Evolutionary conservation across 2,888 invertebrate genomes (phyloP), one percentile per base, ranked within the genome.

Genomic region (Caenorhabditis sp.): DNA sequence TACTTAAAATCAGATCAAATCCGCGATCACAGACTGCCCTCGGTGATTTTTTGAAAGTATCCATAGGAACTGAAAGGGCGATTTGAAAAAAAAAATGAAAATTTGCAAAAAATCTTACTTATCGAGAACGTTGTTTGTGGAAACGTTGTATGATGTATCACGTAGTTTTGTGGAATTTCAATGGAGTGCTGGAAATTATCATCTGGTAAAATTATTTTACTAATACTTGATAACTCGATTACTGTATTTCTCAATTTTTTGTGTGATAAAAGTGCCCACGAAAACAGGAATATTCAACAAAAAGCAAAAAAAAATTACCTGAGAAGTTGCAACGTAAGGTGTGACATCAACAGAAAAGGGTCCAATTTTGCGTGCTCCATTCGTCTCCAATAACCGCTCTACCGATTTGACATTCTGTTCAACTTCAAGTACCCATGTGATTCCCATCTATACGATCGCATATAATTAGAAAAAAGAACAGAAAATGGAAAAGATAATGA

Each of bases 121-220:
- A 85, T 81, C 4, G 81, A 80, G 64, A 82, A 83, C 1, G 84
- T 78, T 12, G 79, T 78, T 59, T 86, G 82, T 17, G 86, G 86
- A 60, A 65, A 84, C 23, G 83, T 76, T 1, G 81, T 79, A 62
- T 86, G 86, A 63, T 86, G 86, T 17, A 80, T 72, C 24, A 80
- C 75, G 53, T 68, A 69, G 21, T 51, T 64, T 19, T 43, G 43
- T 8, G 60, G 26, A 27, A 60, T 60, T n/a, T 60, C 60, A 8
- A 27, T 24, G 6, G 17, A 37, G 24, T 50, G 60, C 50, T 60
- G 43, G 37, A 59, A n/a, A n/a, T n/a, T n/a, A n/a, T n/a, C n/a
- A n/a, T n/a, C n/a, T n/a, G n/a, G n/a, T n/a, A n/a, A n/a, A n/a
- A n/a, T n/a, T n/a, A n/a, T n/a, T n/a, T n/a, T n/a, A n/a, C n/a